Evolutionary conservation across 2,113 vertebrate species (phyloP), one percentile per base, ranked within the genome.

Genomic region (Oncorhynchus masou): DNA sequence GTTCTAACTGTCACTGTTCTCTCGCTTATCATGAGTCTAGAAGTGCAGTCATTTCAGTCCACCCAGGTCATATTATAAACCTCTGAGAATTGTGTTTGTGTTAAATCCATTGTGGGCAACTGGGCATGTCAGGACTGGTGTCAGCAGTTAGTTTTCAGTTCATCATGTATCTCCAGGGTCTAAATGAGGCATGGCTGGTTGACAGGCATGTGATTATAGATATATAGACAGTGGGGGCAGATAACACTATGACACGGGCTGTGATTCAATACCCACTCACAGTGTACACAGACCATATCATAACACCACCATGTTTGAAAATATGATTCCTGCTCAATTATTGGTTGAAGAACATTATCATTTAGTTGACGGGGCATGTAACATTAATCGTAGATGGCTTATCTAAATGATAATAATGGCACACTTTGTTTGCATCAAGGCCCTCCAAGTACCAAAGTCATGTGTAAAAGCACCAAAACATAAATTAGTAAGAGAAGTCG

Each of bases 161-260:
- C 74, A 84, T 87, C 74, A 51, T 51, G 13, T 79, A 71, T 76
- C 73, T 76, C 68, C 67, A 22, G 20, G 72, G 60, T 69, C 57
- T 79, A 79, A 84, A 88, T 81, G 71, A 82, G 74, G 22, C 76
- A 71, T 83, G 78, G 72, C 76, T 60, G 34, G 73, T 71, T 89
- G 78, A 71, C 31, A 82, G 13, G 49, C 49, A 45, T 84, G 85
- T 49, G 45, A 39, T 75, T 80, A 71, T 67, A 54, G 54, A 11
- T 45, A 45, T 9, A 45, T 60, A 74, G 79, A 70, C 64, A 74
- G 74, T 68, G 49, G 3, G 45, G 16, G 68, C 67, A 74, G 76
- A 79, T 70, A 79, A 78, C 75, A 77, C 67, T 67, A 66, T 0
- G 70, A 79, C 65, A 62, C 59, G 25, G 60, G 59, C 8, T 70